phyloP scores from a whole-genome alignment of 2,797 vertebrate species.

The Gymnothorax javanicus region DNA sequence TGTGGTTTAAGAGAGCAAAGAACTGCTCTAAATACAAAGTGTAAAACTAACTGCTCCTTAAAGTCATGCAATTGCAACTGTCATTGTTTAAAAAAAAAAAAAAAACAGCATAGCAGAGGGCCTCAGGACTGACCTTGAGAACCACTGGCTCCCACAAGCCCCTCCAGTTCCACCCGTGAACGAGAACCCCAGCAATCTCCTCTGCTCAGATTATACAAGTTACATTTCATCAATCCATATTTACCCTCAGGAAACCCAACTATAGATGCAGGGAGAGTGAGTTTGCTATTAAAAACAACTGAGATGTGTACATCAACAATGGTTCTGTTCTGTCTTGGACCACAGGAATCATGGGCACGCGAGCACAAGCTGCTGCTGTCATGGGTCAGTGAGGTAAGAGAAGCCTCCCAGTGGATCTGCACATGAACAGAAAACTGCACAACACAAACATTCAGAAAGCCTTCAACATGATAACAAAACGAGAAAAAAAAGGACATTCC shows the following conservation, averaged over 20 bases:
- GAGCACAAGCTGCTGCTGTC: neutral
- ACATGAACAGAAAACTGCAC: neutral
- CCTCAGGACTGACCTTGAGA: no score
- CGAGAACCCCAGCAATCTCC: neutral
- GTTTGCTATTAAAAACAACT: neutral
- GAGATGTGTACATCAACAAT: neutral
- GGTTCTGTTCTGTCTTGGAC: neutral
- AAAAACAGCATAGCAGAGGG: no score
- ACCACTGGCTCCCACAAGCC: neutral
- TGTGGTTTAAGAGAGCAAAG: no score
- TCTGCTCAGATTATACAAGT: neutral
- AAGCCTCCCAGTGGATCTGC: neutral
- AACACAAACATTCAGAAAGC: neutral
- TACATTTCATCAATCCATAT: neutral
- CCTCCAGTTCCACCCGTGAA: neutral
- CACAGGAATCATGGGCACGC: neutral
- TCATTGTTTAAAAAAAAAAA: no score
- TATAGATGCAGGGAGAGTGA: neutral
- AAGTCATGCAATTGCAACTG: no score
- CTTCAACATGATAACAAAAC: conserved; percentile 39
- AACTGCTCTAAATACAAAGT: no score
- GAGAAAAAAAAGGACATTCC: conserved; percentile 62
- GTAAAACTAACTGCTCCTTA: no score
- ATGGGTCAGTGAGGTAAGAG: neutral
- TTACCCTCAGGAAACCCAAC: neutral